These are phyloP conservation scores for Patella caerulea DNA, from an alignment of 2,888 invertebrate species.

Conservation along the genomic window DNA sequence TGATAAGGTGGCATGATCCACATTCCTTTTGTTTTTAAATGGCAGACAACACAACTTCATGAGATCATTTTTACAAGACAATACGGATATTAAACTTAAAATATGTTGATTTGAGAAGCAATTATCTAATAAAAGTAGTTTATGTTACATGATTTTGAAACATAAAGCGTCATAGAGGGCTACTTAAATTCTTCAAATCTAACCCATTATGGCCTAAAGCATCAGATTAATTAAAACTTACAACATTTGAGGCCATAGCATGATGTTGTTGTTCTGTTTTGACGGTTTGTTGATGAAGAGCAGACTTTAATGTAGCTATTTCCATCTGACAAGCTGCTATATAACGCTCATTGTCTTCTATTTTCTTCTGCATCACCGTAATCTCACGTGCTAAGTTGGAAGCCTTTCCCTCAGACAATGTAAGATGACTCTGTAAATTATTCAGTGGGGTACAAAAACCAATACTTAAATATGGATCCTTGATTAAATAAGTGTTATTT, in stretches of 20 bases:
- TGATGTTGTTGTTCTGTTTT: constrained; percentile 1
- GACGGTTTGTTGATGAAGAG: constrained; percentile 16
- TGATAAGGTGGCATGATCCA: too few relatives aligned
- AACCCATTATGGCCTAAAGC: too few relatives aligned
- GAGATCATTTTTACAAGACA: too few relatives aligned
- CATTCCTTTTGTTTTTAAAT: too few relatives aligned
- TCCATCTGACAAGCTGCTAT: constrained; percentile 10
- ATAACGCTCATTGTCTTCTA: constrained; percentile 14
- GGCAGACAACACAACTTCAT: too few relatives aligned
- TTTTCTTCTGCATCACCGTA: not conserved
- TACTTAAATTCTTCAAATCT: too few relatives aligned
- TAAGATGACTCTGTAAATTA: constrained; percentile 54
- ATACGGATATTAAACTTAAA: too few relatives aligned
- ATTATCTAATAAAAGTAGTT: too few relatives aligned
- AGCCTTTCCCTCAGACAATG: constrained; percentile 48
- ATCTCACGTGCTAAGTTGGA: constrained; percentile 45
- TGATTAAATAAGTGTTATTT: not conserved
- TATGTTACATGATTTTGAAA: too few relatives aligned
- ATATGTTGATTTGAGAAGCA: too few relatives aligned
- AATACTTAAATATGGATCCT: not conserved
- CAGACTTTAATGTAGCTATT: constrained; percentile 10
- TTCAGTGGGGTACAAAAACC: not conserved
- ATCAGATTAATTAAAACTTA: not conserved
- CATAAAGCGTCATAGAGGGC: too few relatives aligned
- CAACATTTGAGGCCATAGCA: constrained; percentile 18